Conservation (phyloP, 2,113 vertebrate genomes). For the Silurus glanis region DNA sequence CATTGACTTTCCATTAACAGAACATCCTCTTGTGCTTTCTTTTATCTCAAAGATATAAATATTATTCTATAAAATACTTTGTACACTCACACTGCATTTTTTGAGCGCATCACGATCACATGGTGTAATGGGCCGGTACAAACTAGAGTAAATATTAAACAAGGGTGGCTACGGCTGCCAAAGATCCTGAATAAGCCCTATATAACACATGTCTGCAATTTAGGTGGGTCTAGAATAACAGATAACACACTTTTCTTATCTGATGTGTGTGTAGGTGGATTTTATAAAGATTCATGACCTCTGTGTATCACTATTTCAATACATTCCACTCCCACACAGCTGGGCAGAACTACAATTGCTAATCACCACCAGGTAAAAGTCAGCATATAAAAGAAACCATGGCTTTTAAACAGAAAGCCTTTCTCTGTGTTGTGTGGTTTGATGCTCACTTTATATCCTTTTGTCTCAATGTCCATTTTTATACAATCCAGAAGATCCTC, state of each 20-base stretch:
- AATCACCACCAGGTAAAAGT: constrained; percentile 89
- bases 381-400: constrained; percentile 79
- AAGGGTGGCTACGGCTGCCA: constrained; percentile 35
- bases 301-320: neutral
- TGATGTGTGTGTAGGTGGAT: neutral
- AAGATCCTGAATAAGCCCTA: neutral
- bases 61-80: neutral
- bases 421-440: constrained; percentile 65
- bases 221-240: constrained; percentile 6
- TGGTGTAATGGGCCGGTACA: constrained; percentile 9
- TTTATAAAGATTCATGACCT: neutral
- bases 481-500: constrained; percentile 84
- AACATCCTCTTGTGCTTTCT: neutral
- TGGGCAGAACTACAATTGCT: neutral
- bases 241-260: constrained; percentile 5
- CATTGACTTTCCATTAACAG: neutral
- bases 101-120: neutral
- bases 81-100: neutral
- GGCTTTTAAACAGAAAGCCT: constrained; percentile 72
- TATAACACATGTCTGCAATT: constrained; percentile 12
- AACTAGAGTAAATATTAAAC: constrained; percentile 53
- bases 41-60: neutral
- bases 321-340: neutral
- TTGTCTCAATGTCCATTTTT: constrained; percentile 79
- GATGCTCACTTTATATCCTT: constrained; percentile 77